Evolutionary conservation across 2,113 vertebrate genomes (phyloP), one percentile per base, ranked within the genome.

Genomic region (Nothocercus julius): DNA sequence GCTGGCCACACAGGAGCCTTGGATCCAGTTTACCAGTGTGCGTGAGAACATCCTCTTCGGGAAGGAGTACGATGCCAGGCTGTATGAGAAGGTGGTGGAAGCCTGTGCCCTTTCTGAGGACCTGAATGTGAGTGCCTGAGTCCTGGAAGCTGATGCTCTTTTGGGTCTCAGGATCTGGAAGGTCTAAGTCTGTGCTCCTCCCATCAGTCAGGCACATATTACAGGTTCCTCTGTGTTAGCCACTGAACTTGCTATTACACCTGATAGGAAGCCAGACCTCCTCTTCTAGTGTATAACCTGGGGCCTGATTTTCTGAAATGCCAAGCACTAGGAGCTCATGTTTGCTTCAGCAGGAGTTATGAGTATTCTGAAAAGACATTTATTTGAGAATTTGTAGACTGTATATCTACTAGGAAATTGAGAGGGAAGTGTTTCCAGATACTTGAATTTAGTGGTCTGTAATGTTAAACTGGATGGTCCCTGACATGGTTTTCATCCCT

Each of bases 11-110:
- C 99, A 99, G 97, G 99, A 99, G 82, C 98, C 99, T 36, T 99
- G 99, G 99, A 99, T 99, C 92, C 99, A 99, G 96, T 98, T 99
- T 69, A 98, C 98, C 54, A 98, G 98, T n/a, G 98, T 99, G 34
- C 98, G 98, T 30, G 98, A 99, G 94, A 99, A 99, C 97, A 99
- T 99, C 89, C 97, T 99, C 86, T 99, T 99, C 91, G 99, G 99
- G 64, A 98, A 96, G 91, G 93, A 98, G n/a, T 99, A 98, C 49
- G 90, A 99, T 19, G 97, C 97, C n/a, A 87, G 54, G 53, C 97
- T 99, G 40, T 99, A 99, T 44, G 89, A 98, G 83, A 95, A 98
- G 22, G 99, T 99, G 87, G 92, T 99, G 11, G 98, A 99, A 72
- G 99, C 99, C 91, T 99, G 99, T 14, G 99, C 99, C 16, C 99